phyloP scores from a whole-genome alignment of 2,797 vertebrate genomes.

The Stomatorhinus walkeri region DNA sequence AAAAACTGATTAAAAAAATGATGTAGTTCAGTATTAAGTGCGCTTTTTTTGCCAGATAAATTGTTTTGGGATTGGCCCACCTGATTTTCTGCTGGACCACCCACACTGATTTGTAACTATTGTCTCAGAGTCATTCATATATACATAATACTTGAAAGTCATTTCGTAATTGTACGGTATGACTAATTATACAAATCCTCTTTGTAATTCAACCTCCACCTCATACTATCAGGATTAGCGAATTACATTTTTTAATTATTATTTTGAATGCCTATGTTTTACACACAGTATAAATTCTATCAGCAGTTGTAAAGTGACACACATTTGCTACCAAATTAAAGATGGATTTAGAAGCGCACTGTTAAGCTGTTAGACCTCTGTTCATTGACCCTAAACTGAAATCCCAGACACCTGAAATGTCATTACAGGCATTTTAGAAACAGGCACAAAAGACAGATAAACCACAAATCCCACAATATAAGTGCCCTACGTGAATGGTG shows the following conservation, averaged over 20 bases:
- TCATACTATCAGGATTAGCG: background rate
- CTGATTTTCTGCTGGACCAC: background rate
- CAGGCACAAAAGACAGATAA: background rate
- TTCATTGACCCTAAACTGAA: constrained; percentile 8
- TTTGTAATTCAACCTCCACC: constrained; percentile 1
- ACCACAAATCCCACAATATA: background rate
- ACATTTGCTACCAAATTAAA: background rate
- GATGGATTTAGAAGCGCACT: background rate
- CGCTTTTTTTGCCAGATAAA: background rate
- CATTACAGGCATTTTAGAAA: background rate
- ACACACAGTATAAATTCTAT: background rate
- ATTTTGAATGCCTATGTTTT: background rate
- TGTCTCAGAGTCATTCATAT: background rate
- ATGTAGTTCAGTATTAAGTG: background rate
- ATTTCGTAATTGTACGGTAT: background rate
- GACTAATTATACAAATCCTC: background rate
- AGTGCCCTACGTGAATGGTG: background rate
- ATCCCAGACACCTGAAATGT: background rate
- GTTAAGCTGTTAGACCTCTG: background rate
- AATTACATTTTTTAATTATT: background rate
- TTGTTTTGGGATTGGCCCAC: background rate
- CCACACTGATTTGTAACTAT: background rate
- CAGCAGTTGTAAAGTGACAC: background rate
- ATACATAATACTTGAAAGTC: background rate
- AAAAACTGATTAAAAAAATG: background rate